Evolutionary conservation across 2,888 invertebrate species (phyloP).

Genomic region (Caenorhabditis becei): DNA sequence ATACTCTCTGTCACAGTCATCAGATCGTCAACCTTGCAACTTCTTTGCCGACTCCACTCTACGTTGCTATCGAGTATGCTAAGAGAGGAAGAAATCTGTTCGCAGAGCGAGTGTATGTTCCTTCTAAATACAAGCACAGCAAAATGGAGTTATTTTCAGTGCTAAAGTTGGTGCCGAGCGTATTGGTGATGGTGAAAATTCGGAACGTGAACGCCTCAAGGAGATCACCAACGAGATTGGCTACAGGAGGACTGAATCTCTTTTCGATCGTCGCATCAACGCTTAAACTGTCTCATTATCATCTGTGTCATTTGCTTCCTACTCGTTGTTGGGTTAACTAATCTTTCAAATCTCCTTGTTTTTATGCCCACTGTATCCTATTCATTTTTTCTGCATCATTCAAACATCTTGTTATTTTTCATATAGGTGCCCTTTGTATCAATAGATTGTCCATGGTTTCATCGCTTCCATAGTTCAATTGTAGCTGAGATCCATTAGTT

Average conservation of each 20-base stretch:
- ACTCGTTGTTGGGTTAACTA: slow-evolving; percentile 2
- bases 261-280: slow-evolving; percentile 3
- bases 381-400: no score
- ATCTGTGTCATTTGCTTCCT: not conserved
- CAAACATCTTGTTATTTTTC: no score
- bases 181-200: no score
- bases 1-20: slow-evolving; percentile 73
- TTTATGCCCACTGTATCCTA: no score
- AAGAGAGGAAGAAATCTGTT: slow-evolving; percentile 69
- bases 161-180: not conserved
- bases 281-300: not conserved
- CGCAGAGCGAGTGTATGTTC: slow-evolving; percentile 47
- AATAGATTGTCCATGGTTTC: no score
- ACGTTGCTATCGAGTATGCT: slow-evolving; percentile 76
- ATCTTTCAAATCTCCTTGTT: not conserved
- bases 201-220: not conserved
- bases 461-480: no score
- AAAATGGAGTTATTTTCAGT: not conserved
- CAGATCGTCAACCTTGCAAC: slow-evolving; percentile 75
- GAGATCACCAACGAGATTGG: slow-evolving; percentile 14
- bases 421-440: no score
- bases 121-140: no score
- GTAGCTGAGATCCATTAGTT: no score
- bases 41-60: slow-evolving; percentile 76
- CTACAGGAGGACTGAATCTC: not conserved